Percentiles rank a stretch among this genome's conserved stretches.
These are phyloP conservation scores for Whitmania pigra DNA, from an alignment of 1,140 invertebrate species.

Conservation along the genomic window DNA sequence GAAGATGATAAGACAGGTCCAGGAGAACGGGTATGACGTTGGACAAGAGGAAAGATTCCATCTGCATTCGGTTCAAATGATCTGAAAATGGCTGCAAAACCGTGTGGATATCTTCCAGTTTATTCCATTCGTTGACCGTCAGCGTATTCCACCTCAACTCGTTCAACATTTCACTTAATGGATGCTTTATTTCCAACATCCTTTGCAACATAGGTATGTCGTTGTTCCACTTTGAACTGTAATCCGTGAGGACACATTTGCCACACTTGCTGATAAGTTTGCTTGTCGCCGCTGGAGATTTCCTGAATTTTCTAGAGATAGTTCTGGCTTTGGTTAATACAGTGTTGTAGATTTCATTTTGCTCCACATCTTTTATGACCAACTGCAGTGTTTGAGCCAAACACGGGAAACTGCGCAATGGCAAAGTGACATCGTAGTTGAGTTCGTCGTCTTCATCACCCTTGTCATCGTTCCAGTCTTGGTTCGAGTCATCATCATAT, in stretches of 20 bases:
- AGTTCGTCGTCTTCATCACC: background rate
- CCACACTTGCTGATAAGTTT: background rate
- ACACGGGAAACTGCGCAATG: background rate
- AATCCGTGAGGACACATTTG: background rate
- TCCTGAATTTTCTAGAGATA: background rate
- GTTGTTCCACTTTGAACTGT: background rate
- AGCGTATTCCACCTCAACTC: background rate
- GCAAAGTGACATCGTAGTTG: background rate
- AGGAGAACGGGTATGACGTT: conserved; percentile 3
- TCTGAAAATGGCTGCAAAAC: background rate
- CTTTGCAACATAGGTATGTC: conserved; percentile 1
- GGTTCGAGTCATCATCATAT: background rate
- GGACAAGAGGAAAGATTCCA: background rate
- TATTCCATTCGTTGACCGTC: background rate
- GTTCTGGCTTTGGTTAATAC: background rate
- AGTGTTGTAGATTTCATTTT: background rate
- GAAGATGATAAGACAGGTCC: background rate
- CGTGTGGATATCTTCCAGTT: conserved; percentile 1
- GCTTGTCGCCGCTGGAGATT: background rate
- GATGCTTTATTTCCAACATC: conserved; percentile 5
- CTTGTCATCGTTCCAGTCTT: background rate
- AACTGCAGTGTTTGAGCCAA: conserved; percentile 3
- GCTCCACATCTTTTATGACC: conserved; percentile 4
- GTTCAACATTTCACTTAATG: background rate
- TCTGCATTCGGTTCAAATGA: background rate